Evolutionary conservation across 2,797 vertebrate species (phyloP).

Genomic region (Carapus acus): DNA sequence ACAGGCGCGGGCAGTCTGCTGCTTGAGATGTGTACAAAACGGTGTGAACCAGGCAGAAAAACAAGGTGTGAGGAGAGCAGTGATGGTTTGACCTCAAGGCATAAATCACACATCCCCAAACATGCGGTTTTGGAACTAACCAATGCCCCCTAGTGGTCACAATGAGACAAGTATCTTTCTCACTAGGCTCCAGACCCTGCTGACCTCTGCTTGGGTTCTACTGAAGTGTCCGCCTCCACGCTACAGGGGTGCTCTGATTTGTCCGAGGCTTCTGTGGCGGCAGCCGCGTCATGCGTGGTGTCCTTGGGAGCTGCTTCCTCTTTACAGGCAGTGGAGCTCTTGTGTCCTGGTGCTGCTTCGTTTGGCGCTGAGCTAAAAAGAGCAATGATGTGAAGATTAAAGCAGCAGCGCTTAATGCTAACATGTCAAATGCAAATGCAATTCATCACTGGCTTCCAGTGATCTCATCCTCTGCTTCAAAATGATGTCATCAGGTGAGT

Average conservation of each 20-base stretch:
- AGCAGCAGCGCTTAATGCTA: too few species aligned
- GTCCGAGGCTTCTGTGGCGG: too few species aligned
- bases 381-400: background rate
- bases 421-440: too few species aligned
- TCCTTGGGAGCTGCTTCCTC: slow-evolving; percentile 11
- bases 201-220: slow-evolving; percentile 53
- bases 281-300: background rate
- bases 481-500: too few species aligned
- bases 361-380: slow-evolving; percentile 35
- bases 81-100: background rate
- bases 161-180: background rate
- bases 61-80: background rate
- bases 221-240: slow-evolving; percentile 26
- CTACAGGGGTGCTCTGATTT: slow-evolving; percentile 26
- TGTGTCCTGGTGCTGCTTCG: slow-evolving; percentile 4
- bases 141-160: slow-evolving; percentile 54
- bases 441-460: too few species aligned
- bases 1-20: too few species aligned
- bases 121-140: too few species aligned
- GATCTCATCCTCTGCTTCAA: too few species aligned
- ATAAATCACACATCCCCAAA: too few species aligned
- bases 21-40: too few species aligned
- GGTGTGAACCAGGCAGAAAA: too few species aligned
- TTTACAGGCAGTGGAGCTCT: background rate
- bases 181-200: slow-evolving; percentile 36